Evolutionary conservation across 1,140 invertebrate species (phyloP), one percentile per base, ranked within the genome.

Genomic region (Ceratosolen solmsi): DNA sequence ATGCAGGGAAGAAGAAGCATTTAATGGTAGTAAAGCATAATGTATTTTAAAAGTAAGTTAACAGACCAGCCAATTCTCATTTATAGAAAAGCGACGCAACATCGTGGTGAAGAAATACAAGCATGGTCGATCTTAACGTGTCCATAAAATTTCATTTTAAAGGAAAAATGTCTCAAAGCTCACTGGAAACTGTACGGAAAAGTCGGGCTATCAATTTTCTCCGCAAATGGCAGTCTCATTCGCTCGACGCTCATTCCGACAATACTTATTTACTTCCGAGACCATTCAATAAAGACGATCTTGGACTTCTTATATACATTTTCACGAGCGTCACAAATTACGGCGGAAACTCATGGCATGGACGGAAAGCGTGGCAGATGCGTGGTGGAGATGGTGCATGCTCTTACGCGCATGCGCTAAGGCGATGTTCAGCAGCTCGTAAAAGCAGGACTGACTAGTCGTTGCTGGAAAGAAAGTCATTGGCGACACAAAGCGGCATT

Each of bases 251-350:
- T 46, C 76, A 38, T 30, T 38, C 38, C 51, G 8, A 70, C 73
- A 76, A 81, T 76, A 25, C 80, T 75, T 80, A 80, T 80, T 80
- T 76, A 73, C 80, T 56, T 65, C 41, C 70, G 49, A 54, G 49
- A 54, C 15, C 70, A 74, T 80, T 63, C 22, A 65, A 65, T 65
- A 49, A 79, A 58, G 38, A 49, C 25, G 70, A 38, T 63, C 65
- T 73, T 73, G 36, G 49, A 54, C 71, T 65, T 38, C 79, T 80
- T 74, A 63, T 65, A 33, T 49, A 27, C 51, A 20, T 60, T 74
- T 80, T 80, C 73, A 80, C 70, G 71, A 80, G 79, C 68, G 68
- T 79, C 68, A 80, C 79, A 68, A 80, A 80, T 74, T 73, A 58
- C 68, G 11, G 46, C 17, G 60, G 60, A 68, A 68, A 65, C 63